Base-by-base conservation (phyloP, 1,140 invertebrate genomes). In the Hyposmocoma kahamanoa region DNA sequence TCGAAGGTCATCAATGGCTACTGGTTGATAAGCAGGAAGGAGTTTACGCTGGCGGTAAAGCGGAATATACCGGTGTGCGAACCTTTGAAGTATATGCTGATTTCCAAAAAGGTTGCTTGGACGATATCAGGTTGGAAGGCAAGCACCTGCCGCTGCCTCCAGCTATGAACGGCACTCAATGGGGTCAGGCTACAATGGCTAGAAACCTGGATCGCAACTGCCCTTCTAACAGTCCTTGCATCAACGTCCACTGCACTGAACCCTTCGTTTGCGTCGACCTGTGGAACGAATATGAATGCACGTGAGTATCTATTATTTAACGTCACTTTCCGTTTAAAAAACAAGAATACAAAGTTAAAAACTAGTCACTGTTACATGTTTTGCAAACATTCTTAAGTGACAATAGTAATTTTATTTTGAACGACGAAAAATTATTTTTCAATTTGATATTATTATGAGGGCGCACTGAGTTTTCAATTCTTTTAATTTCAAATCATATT, bases 281-380 rank as follows among this genome's bases (percentile, higher is more conserved):
- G 0, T 99, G 97, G 97, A 96, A 95, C 83, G 93, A 96, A 84
- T 96, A 96, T 67, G 97, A 98, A 69, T 99, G 97, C 96, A 97
- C 95, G 97, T 98, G 88, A 93, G 95, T 92, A 69, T 72, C 50
- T 67, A 28, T 41, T 58, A 41, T 41, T 21, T 11, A 21, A 36
- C 3, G 15, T 36, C 11, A 36, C 15, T 30, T 2, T 30, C 2
- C 10, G 28, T 30, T 30, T 13, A 30, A 41, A 15, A 43, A 22
- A 52, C n/a, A n/a, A n/a, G n/a, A n/a, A n/a, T n/a, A n/a, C n/a
- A n/a, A n/a, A n/a, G n/a, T n/a, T n/a, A n/a, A n/a, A n/a, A n/a
- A n/a, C n/a, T n/a, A n/a, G n/a, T n/a, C n/a, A n/a, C n/a, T n/a
- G n/a, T n/a, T n/a, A n/a, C n/a, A n/a, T n/a, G n/a, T n/a, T n/a